Evolutionary conservation across 2,888 invertebrate species (phyloP).

Genomic region (Allacma fusca): DNA sequence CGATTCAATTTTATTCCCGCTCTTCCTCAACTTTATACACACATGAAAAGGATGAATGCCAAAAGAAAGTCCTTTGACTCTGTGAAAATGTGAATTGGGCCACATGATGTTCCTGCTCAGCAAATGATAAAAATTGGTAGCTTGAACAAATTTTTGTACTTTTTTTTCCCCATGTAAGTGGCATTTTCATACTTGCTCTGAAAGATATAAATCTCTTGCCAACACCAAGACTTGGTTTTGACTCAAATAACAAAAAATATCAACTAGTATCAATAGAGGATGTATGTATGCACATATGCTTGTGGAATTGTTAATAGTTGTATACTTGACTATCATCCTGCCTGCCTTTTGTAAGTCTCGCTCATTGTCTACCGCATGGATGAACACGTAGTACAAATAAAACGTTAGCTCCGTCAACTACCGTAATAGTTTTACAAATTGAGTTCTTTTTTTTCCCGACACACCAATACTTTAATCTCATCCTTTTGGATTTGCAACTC

Average conservation of each 20-base stretch:
- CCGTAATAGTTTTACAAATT: slow-evolving; percentile 29
- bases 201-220: too few species aligned
- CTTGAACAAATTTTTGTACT: slow-evolving; percentile 30
- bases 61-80: slow-evolving; percentile 33
- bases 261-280: too few species aligned
- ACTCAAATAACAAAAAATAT: too few species aligned
- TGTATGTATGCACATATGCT: too few species aligned
- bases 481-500: slow-evolving; percentile 14
- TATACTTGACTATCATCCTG: too few species aligned
- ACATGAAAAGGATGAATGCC: slow-evolving; percentile 37
- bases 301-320: too few species aligned
- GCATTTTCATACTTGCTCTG: too few species aligned
- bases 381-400: slow-evolving; percentile 2
- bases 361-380: neutral
- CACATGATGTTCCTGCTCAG: slow-evolving; percentile 33
- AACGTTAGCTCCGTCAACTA: slow-evolving; percentile 17
- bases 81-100: slow-evolving; percentile 36
- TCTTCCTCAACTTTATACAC: slow-evolving; percentile 29
- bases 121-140: slow-evolving; percentile 34
- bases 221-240: too few species aligned
- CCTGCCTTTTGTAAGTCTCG: too few species aligned
- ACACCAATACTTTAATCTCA: slow-evolving; percentile 23
- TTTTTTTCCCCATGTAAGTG: neutral
- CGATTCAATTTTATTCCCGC: slow-evolving; percentile 36
- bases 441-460: slow-evolving; percentile 25